Conservation (phyloP, 2,797 vertebrate species). For the Rallus crepitans region DNA sequence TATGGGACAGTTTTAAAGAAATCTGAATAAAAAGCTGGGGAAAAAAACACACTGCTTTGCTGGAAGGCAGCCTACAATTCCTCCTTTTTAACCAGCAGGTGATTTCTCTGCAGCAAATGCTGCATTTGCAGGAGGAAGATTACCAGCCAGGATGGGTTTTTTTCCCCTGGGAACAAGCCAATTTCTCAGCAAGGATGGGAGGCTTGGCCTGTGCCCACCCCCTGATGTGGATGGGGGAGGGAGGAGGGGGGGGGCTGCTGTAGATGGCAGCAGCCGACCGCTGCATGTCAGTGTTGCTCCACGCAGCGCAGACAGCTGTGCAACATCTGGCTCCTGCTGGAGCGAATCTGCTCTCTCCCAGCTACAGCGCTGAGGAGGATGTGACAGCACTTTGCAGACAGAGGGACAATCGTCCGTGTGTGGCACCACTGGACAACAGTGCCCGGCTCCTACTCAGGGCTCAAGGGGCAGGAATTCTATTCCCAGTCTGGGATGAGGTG, state of each 20-base stretch:
- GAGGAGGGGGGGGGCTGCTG: background rate
- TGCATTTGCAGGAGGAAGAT: background rate
- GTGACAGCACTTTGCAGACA: background rate
- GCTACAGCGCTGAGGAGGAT: fast-evolving
- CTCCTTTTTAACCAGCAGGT: background rate
- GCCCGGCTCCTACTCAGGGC: background rate
- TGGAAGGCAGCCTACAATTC: background rate
- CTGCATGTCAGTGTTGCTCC: slow-evolving; percentile 64
- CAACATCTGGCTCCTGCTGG: background rate
- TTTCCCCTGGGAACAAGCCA: background rate
- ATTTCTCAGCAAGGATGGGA: background rate
- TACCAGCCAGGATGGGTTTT: background rate
- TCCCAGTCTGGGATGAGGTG: fast-evolving
- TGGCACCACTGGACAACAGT: fast-evolving
- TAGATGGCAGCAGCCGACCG: background rate
- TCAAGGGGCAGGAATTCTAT: background rate
- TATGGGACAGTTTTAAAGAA: background rate
- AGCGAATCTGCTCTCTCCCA: background rate
- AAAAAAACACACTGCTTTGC: background rate
- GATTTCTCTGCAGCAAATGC: background rate
- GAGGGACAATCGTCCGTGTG: background rate
- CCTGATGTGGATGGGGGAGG: background rate
- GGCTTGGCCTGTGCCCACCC: background rate
- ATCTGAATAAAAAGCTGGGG: background rate
- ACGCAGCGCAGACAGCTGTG: background rate